Conservation (phyloP, 2,113 vertebrate species). For the Macrotus californicus region DNA sequence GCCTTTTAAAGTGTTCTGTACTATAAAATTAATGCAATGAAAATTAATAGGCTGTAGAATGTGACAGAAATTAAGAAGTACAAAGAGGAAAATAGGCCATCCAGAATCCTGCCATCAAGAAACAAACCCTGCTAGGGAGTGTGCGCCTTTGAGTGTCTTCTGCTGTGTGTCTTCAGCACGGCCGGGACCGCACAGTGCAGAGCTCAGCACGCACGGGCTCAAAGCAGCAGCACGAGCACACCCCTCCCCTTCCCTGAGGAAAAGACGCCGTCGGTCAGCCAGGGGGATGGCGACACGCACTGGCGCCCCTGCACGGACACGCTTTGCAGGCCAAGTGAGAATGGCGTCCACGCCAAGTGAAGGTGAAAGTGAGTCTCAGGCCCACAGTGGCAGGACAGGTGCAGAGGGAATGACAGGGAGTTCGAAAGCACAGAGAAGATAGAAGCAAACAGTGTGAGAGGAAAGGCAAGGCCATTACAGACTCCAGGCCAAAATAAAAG, state of each 20-base stretch:
- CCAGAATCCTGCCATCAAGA: not conserved
- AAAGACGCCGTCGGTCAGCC: not conserved
- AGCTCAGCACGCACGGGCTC: not conserved
- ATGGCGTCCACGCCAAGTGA: not conserved
- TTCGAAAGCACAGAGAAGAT: not conserved
- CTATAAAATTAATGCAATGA: not conserved
- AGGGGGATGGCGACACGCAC: not conserved
- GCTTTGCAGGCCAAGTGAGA: not conserved
- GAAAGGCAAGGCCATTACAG: not conserved
- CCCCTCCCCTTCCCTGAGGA: not conserved
- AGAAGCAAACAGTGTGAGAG: not conserved
- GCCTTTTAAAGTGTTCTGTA: not conserved
- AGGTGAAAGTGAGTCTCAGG: not conserved
- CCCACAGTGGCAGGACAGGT: not conserved
- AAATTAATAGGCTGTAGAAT: not conserved
- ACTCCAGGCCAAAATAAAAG: not conserved
- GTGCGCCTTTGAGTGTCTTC: not conserved
- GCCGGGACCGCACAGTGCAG: not conserved
- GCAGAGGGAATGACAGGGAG: not conserved
- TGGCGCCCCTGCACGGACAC: not conserved
- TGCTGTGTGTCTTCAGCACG: not conserved
- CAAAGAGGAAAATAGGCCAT: not conserved
- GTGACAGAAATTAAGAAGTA: not conserved
- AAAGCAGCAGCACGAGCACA: not conserved
- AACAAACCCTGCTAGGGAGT: not conserved